phyloP scores from a whole-genome alignment of 1,140 invertebrate species.

The Phymastichus coffea region DNA sequence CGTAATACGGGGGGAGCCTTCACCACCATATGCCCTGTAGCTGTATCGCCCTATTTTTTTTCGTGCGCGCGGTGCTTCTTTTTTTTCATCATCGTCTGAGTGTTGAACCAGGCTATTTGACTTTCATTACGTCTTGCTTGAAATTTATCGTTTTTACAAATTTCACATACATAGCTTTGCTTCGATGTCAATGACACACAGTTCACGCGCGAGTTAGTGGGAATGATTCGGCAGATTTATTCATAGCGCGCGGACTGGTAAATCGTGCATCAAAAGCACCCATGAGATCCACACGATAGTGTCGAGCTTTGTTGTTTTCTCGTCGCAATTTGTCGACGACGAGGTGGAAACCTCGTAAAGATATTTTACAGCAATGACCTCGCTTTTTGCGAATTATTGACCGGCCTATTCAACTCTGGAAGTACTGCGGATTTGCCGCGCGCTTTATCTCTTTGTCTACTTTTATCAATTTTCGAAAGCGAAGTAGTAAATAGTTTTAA shows the following conservation, averaged over 20 bases:
- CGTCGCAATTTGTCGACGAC: background rate
- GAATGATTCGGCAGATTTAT: slow-evolving; percentile 5
- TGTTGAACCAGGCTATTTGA: slow-evolving; percentile 55
- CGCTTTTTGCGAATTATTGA: slow-evolving; percentile 12
- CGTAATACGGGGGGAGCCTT: slow-evolving; percentile 46
- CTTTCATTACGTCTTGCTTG: slow-evolving; percentile 53
- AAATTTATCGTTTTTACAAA: slow-evolving; percentile 40
- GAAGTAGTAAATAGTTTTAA: no score
- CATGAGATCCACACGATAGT: slow-evolving; percentile 12
- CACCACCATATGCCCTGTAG: slow-evolving; percentile 45
- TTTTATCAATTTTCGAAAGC: no score
- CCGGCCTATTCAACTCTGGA: no score
- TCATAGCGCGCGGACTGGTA: background rate
- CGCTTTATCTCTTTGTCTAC: no score
- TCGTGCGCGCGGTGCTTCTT: slow-evolving; percentile 9
- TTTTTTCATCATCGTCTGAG: slow-evolving; percentile 35
- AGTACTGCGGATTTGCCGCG: no score
- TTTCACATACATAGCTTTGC: no score
- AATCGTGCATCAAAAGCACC: no score
- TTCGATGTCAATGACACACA: no score
- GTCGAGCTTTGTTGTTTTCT: background rate
- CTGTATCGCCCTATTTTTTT: background rate
- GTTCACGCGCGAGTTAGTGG: no score
- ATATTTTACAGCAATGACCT: slow-evolving; percentile 4
- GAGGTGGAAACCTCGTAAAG: slow-evolving; percentile 5